Percentiles rank a stretch among this genome's conserved stretches.
Conservation (phyloP, 1,140 invertebrate species). For the Tenebrio molitor region DNA sequence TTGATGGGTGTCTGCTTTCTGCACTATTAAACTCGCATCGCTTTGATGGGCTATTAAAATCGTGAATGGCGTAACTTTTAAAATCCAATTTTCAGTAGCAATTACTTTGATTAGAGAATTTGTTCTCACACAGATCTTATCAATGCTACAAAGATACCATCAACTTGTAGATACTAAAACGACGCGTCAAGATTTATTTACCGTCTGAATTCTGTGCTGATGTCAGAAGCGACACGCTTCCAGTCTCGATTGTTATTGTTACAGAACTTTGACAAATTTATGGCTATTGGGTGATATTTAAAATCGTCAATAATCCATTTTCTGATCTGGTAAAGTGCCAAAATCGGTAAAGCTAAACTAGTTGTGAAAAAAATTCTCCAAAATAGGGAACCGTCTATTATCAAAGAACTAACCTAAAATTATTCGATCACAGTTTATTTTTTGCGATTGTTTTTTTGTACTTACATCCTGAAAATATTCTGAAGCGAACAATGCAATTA, state of each 20-base stretch:
- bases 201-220: slow-evolving; percentile 85
- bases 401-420: slow-evolving; percentile 64
- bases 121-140: slow-evolving; percentile 81
- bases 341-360: slow-evolving; percentile 64
- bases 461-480: slow-evolving; percentile 19
- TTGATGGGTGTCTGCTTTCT: slow-evolving; percentile 80
- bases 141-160: slow-evolving; percentile 69
- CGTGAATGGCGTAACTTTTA: slow-evolving; percentile 84
- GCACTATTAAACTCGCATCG: slow-evolving; percentile 81
- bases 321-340: slow-evolving; percentile 67
- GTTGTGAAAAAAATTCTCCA: slow-evolving; percentile 55
- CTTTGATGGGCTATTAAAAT: slow-evolving; percentile 82
- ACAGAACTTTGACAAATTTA: slow-evolving; percentile 75
- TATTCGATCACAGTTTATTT: slow-evolving; percentile 1
- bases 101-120: slow-evolving; percentile 80
- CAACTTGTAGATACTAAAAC: slow-evolving; percentile 12
- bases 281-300: slow-evolving; percentile 81
- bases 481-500: slow-evolving; percentile 55
- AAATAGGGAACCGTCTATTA: slow-evolving; percentile 56
- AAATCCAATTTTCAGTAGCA: slow-evolving; percentile 90
- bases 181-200: slow-evolving; percentile 61
- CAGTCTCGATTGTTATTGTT: slow-evolving; percentile 74
- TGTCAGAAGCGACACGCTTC: slow-evolving; percentile 77
- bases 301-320: slow-evolving; percentile 80
- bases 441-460: neutral